Base-by-base conservation (phyloP, 2,888 invertebrate species). In the Epinotia bilunana region DNA sequence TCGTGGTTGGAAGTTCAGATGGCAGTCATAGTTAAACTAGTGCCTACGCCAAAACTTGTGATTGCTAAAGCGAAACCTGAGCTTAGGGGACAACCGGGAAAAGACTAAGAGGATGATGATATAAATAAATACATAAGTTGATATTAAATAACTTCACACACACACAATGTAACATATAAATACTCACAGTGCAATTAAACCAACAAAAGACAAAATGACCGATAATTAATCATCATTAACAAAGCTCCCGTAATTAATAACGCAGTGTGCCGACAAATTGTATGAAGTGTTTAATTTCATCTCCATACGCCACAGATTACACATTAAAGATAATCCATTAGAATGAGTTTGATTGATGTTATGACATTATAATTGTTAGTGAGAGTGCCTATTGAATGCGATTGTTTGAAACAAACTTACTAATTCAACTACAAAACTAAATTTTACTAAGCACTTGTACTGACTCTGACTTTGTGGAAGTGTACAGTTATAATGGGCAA, bases 211-310 rank as follows among this genome's bases (percentile, higher is more conserved):
- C 39, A n/a, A 72, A 9, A 46, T 46, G 28, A 60, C 58, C 18
- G 18, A 53, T 39, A 43, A 74, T 74, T 71, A 65, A 71, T 71
- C 70, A 71, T 53, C 70, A 74, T 70, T 74, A 74, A 64, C 73
- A 65, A 65, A 70, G 23, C 23, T n/a, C 7, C n/a, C 60, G 43
- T 74, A 57, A 69, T 74, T 74, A 63, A 73, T 69, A 57, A n/a
- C 64, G 33, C 23, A 68, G 43, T 39, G 20, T 16, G 23, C 60
- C 53, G 18, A 63, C 69, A 63, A 61, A 67, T 23, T 2, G n/a
- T 62, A 62, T 28, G 67, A 55, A 64, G 23, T 49, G 49, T 65
- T 53, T 53, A 65, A 70, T 58, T 46, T 63, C 12, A 46, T 70
- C 28, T 64, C 64, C 58, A 71, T 65, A 74, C 16, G 20, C 60